Evolutionary conservation across 1,140 invertebrate genomes (phyloP).

Genomic region (Magallana angulata): DNA sequence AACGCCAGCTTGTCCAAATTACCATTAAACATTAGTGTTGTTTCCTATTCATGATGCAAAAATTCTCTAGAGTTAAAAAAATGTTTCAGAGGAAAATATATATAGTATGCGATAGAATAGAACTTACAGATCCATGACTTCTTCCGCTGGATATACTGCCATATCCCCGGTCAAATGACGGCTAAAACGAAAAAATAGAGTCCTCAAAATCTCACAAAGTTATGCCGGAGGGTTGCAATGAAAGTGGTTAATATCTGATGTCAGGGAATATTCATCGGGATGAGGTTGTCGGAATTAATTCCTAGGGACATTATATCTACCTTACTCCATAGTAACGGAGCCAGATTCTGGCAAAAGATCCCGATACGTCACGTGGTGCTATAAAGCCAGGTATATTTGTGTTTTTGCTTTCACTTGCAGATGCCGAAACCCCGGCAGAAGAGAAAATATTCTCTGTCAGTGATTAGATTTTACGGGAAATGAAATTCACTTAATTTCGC

Average conservation of each 20-base stretch:
- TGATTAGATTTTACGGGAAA: constrained; percentile 15
- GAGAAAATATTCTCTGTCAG: not conserved
- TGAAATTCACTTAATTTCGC: not conserved
- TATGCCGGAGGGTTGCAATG: not conserved
- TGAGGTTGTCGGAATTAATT: constrained; percentile 28
- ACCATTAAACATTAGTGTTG: no score
- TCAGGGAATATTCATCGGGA: constrained; percentile 24
- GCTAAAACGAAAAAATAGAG: constrained; percentile 51
- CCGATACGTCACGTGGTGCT: constrained; percentile 27
- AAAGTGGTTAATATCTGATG: constrained; percentile 29
- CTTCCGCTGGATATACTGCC: constrained; percentile 58
- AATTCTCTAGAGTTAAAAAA: not conserved
- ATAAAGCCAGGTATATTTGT: constrained; percentile 4
- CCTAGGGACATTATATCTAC: constrained; percentile 4
- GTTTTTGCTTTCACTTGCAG: constrained; percentile 30
- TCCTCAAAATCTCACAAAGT: constrained; percentile 16
- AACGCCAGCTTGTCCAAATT: no score
- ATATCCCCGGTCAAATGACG: constrained; percentile 60
- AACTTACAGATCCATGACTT: constrained; percentile 62
- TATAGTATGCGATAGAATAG: not conserved
- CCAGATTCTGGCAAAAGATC: constrained; percentile 39
- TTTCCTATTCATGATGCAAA: no score
- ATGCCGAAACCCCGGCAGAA: constrained; percentile 23
- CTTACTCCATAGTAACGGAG: constrained; percentile 24
- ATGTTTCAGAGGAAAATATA: not conserved